Evolutionary conservation across 2,113 vertebrate genomes (phyloP), one percentile per base, ranked within the genome.

Genomic region (Eidolon helvum): DNA sequence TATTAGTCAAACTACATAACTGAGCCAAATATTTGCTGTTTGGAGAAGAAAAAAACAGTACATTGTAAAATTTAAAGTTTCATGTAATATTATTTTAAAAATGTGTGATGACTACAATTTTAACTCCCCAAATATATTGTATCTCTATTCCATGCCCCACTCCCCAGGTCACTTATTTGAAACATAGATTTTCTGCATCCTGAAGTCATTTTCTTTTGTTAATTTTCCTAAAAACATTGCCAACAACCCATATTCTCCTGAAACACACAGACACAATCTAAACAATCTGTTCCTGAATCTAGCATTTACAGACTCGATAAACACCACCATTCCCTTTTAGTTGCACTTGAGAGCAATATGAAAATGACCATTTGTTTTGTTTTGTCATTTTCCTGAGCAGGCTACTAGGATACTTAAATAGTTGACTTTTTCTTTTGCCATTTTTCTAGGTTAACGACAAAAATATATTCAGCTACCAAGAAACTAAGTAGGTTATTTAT

Each of bases 401-500:
- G 59, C 57, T 97, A 96, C 94, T 48, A 65, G 69, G 84, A 80
- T 88, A 87, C 79, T 97, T 97, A 95, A 97, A 94, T 78, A 95
- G 94, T 68, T 91, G 80, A 96, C 96, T 97, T 97, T 87, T 92
- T 97, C 87, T 97, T 97, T 95, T 94, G 79, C 87, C 92, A 94
- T 95, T 94, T 95, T 90, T 94, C 87, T 95, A 96, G 71, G 65
- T 96, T 97, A 96, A 96, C 86, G 93, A 92, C 87, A 93, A 94
- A 97, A 95, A 96, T 96, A 94, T 87, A 97, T 95, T 95, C 90
- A 87, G 80, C 71, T 77, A 97, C 92, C 24, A 92, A 92, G 75
- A 90, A 97, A 94, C 69, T 96, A 96, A 97, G 96, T 71, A 94
- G 87, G 84, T 96, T 95, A 97, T 96, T 97, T 96, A 96, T 92